phyloP scores from a whole-genome alignment of 37 sponge, comb jelly and placozoan genomes.

The Beroe ovata region DNA sequence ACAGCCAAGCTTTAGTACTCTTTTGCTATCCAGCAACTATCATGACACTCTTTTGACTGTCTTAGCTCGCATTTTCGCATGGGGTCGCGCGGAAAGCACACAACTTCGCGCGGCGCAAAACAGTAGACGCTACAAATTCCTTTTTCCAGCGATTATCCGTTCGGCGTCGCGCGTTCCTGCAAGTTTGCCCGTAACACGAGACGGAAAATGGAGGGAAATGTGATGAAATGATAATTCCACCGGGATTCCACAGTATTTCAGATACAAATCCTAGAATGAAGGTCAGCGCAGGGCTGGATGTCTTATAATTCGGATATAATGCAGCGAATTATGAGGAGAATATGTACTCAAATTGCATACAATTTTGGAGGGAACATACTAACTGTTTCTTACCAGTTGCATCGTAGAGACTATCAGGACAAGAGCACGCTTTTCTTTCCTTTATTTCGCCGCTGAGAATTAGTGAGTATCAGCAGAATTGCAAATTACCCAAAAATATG shows the following conservation, averaged over 20 bases:
- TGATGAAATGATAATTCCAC: background rate
- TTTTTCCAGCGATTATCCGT: background rate
- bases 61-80: background rate
- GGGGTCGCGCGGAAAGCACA: background rate
- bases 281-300: no score
- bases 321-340: no score
- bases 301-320: no score
- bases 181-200: background rate
- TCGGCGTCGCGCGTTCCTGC: background rate
- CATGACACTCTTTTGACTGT: background rate
- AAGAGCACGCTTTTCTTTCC: conserved; percentile 30
- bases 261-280: no score
- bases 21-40: no score
- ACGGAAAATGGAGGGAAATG: background rate
- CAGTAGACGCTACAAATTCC: background rate
- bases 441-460: background rate
- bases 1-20: no score
- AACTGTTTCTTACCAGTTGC: background rate
- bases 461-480: no score
- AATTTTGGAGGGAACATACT: no score
- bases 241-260: background rate
- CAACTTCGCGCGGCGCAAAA: background rate
- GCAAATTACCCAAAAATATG: no score
- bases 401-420: background rate
- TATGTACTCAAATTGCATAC: no score